Conservation (phyloP, 2,888 invertebrate species). For the Synergus japonicus region DNA sequence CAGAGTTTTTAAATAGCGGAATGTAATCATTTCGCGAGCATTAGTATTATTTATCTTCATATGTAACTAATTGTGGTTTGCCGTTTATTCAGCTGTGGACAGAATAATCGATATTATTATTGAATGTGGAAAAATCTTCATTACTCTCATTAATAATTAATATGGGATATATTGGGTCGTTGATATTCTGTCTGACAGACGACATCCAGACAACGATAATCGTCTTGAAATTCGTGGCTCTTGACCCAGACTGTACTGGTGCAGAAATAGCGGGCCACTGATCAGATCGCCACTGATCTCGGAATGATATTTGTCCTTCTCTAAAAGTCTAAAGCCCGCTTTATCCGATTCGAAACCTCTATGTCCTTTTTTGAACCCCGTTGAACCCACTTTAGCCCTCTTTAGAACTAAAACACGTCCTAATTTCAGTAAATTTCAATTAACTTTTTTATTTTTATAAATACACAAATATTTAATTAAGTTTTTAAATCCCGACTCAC, state of each 20-base stretch:
- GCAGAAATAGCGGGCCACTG: conserved; percentile 6
- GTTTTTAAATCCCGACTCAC: no score
- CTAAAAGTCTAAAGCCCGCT: not conserved
- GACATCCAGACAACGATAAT: not conserved
- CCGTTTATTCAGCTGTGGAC: not conserved
- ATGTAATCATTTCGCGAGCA: not conserved
- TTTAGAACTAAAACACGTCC: no score
- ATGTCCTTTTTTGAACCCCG: no score
- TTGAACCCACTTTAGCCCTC: no score
- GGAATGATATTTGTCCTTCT: conserved; percentile 5
- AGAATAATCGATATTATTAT: conserved; percentile 24
- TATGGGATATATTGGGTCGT: no score
- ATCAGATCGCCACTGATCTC: not conserved
- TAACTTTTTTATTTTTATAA: no score
- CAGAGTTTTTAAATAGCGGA: not conserved
- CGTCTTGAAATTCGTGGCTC: not conserved
- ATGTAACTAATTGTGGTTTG: not conserved
- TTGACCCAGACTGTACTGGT: not conserved
- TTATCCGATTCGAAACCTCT: not conserved
- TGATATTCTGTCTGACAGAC: not conserved
- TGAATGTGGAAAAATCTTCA: conserved; percentile 15
- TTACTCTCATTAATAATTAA: not conserved
- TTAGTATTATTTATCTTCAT: conserved; percentile 26
- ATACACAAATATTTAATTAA: no score
- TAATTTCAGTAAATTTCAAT: no score